Evolutionary conservation across 2,797 vertebrate genomes (phyloP).

Genomic region (Sebastes itinus): DNA sequence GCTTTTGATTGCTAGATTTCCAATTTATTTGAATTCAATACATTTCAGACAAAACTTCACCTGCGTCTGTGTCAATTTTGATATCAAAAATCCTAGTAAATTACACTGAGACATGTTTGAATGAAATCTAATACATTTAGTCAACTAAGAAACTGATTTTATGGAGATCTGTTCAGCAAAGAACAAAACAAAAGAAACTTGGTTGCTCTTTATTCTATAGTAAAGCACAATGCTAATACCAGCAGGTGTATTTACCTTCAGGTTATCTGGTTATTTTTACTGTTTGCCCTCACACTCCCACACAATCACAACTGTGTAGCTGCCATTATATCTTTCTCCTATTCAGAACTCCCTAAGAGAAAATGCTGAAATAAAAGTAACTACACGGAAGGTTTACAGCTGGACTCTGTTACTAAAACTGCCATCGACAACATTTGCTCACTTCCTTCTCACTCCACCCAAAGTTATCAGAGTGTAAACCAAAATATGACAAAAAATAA

Average conservation of each 20-base stretch:
- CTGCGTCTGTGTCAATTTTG: background rate
- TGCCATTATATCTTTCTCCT: background rate
- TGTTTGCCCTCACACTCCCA: background rate
- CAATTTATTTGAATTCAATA: background rate
- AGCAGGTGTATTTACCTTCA: background rate
- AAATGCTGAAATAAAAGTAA: background rate
- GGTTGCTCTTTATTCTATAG: background rate
- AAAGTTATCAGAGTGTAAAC: background rate
- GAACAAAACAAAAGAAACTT: background rate
- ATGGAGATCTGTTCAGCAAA: background rate
- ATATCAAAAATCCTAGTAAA: background rate
- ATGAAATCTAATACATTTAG: background rate
- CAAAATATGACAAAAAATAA: slow-evolving; percentile 8
- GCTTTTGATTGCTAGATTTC: background rate
- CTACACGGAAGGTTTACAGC: background rate
- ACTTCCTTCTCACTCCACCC: slow-evolving; percentile 49
- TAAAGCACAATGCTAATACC: background rate
- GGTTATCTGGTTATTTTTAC: background rate
- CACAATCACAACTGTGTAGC: background rate
- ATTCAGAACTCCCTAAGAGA: background rate
- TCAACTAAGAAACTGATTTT: background rate
- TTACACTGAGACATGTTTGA: background rate
- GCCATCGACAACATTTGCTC: background rate
- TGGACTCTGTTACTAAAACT: background rate
- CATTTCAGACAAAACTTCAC: background rate